phyloP scores from a whole-genome alignment of 2,797 vertebrate species.

The Phrynocephalus forsythii region DNA sequence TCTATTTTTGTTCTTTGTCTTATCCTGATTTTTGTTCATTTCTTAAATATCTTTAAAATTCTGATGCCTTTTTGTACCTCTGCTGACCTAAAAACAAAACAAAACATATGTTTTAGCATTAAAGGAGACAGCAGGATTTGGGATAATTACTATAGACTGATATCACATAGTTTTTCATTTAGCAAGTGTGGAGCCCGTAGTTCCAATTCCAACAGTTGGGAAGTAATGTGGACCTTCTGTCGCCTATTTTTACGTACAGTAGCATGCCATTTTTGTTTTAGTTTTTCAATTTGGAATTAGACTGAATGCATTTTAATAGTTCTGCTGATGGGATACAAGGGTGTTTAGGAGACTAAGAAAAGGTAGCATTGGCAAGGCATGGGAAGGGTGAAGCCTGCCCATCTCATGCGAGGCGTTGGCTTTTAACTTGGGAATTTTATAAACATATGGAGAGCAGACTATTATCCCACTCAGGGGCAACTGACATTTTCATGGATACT shows the following conservation, averaged over 20 bases:
- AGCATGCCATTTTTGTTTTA: background rate
- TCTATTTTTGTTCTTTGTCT: background rate
- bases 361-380: constrained; percentile 1
- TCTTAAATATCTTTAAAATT: background rate
- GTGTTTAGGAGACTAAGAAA: background rate
- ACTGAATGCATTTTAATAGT: background rate
- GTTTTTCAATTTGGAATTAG: background rate
- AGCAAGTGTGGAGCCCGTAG: background rate
- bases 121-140: background rate
- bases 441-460: background rate
- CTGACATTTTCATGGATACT: constrained; percentile 49
- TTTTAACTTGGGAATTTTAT: constrained; percentile 27
- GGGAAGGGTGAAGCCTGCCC: constrained; percentile 23
- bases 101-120: background rate
- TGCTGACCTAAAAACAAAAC: background rate
- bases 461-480: constrained; percentile 28
- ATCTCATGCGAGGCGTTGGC: constrained; percentile 4
- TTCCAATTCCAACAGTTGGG: background rate
- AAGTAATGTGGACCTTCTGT: background rate
- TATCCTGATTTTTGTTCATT: constrained; percentile 2
- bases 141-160: background rate
- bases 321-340: background rate
- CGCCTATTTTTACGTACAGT: background rate
- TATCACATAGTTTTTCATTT: background rate
- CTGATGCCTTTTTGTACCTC: background rate